These are phyloP conservation scores for Andricus curvator DNA, from an alignment of 2,888 invertebrate species.

Conservation along the genomic window DNA sequence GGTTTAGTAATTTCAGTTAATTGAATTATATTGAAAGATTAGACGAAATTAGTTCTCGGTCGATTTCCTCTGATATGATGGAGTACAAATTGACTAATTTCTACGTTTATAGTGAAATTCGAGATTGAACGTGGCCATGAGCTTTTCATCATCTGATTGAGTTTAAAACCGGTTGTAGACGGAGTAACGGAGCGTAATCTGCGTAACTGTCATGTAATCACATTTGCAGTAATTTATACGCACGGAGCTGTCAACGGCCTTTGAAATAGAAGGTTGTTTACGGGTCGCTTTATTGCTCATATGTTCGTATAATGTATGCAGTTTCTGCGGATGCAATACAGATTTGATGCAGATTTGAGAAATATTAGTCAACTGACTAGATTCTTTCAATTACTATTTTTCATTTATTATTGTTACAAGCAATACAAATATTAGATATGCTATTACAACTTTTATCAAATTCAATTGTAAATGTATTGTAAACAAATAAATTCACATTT, in stretches of 20 bases:
- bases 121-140: not conserved
- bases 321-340: not conserved
- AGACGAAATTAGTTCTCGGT: too few species aligned
- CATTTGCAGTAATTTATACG: slow-evolving; percentile 5
- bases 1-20: too few species aligned
- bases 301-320: not conserved
- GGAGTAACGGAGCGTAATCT: slow-evolving; percentile 7
- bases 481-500: too few species aligned
- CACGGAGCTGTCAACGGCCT: not conserved
- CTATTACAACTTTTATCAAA: too few species aligned
- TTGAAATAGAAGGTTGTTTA: slow-evolving; percentile 7
- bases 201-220: slow-evolving; percentile 3
- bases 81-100: not conserved
- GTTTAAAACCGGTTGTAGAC: not conserved
- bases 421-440: not conserved
- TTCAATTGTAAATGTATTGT: too few species aligned
- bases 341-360: not conserved
- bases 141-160: slow-evolving; percentile 4
- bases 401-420: not conserved
- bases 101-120: not conserved
- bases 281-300: not conserved
- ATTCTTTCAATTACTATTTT: not conserved
- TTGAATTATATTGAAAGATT: too few species aligned
- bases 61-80: too few species aligned
- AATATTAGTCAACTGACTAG: not conserved